Evolutionary conservation across 2,888 invertebrate species (phyloP).

Genomic region (Drosophila anomalipes): DNA sequence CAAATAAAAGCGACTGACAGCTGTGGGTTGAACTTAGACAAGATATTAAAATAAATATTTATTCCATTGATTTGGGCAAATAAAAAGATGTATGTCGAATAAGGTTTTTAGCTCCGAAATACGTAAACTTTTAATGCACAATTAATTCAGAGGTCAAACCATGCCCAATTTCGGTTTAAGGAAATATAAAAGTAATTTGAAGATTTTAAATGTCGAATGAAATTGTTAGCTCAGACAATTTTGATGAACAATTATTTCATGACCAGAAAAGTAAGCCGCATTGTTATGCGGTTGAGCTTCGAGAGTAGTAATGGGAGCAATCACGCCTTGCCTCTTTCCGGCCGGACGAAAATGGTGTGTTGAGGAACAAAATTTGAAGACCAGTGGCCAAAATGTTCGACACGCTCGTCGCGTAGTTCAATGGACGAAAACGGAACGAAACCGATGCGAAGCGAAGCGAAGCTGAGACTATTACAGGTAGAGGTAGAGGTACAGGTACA

Average conservation of each 20-base stretch:
- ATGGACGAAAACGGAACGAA: conserved; percentile 52
- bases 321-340: background rate
- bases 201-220: background rate
- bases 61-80: background rate
- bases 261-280: background rate
- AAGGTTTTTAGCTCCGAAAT: background rate
- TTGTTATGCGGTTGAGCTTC: background rate
- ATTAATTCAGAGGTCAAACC: background rate
- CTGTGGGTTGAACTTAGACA: background rate
- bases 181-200: background rate
- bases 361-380: conserved; percentile 32
- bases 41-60: background rate
- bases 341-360: background rate
- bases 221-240: background rate
- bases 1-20: background rate
- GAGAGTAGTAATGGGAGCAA: background rate
- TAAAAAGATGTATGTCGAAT: background rate
- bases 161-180: background rate
- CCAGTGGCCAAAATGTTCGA: conserved; percentile 61
- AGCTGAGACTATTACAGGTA: conserved; percentile 1
- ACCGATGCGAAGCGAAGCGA: conserved; percentile 16
- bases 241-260: background rate
- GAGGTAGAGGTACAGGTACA: conserved; percentile 7
- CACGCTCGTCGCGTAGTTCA: conserved; percentile 61
- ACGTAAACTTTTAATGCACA: background rate